These are phyloP conservation scores for Sebastes fasciatus DNA, from an alignment of 2,113 vertebrate species.

Conservation along the genomic window DNA sequence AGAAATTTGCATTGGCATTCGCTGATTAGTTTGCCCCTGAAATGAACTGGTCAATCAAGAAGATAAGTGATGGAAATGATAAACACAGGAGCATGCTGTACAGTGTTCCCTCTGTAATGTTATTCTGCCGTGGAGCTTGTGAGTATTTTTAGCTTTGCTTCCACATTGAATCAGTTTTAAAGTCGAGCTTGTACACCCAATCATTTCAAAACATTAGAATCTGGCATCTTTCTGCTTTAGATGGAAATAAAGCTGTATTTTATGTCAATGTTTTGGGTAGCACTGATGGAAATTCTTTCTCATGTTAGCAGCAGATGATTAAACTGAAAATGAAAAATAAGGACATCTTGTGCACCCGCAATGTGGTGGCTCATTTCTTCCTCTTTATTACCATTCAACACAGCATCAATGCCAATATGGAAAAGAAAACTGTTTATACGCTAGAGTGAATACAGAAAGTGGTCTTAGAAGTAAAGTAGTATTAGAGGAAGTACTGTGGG, in stretches of 20 bases:
- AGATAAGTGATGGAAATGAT: conserved; percentile 34
- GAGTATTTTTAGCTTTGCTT: background rate
- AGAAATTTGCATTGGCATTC: conserved; percentile 30
- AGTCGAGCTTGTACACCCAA: background rate
- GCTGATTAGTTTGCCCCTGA: conserved; percentile 51
- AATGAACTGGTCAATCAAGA: conserved; percentile 43
- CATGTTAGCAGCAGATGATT: conserved; percentile 1
- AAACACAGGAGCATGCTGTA: conserved; percentile 4
- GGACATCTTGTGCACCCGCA: background rate
- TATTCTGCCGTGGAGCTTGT: background rate
- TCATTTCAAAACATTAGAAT: background rate
- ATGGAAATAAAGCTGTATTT: conserved; percentile 33
- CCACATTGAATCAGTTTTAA: conserved; percentile 24
- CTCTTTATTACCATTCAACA: conserved; percentile 17
- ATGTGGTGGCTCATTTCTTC: background rate
- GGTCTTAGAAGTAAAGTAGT: background rate
- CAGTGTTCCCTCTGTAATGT: conserved; percentile 14
- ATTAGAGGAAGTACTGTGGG: background rate
- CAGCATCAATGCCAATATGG: conserved; percentile 2
- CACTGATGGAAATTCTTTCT: conserved; percentile 38
- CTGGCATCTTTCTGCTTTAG: background rate
- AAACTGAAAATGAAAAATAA: conserved; percentile 12
- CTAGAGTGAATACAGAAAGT: background rate
- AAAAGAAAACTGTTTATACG: background rate
- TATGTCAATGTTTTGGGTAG: conserved; percentile 5